Conservation (phyloP, 2,888 invertebrate species). For the Ptychoptera contaminata region DNA sequence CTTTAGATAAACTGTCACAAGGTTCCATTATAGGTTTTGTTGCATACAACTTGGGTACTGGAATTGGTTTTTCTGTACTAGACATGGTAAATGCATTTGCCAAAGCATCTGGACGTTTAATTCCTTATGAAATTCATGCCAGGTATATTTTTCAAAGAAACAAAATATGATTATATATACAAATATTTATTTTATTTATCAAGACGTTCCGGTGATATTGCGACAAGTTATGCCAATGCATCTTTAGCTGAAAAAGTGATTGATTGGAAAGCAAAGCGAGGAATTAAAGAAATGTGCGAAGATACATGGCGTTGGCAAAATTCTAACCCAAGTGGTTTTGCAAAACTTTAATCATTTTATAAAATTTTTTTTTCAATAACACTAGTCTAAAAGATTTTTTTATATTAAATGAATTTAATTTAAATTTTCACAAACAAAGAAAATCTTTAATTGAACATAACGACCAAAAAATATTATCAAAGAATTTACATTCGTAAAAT, state of each 20-base stretch:
- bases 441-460: too few species aligned
- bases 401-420: too few species aligned
- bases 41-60: conserved; percentile 71
- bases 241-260: conserved; percentile 57
- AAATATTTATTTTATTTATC: conserved; percentile 35
- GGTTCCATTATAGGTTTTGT: conserved; percentile 44
- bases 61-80: conserved; percentile 70
- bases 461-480: too few species aligned
- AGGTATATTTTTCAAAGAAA: background rate
- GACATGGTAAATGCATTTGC: conserved; percentile 71
- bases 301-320: conserved; percentile 85
- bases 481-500: too few species aligned
- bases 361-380: background rate
- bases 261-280: conserved; percentile 65
- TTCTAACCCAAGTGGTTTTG: conserved; percentile 60
- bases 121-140: conserved; percentile 4
- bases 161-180: background rate
- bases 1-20: conserved; percentile 51
- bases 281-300: conserved; percentile 66
- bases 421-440: too few species aligned
- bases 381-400: too few species aligned
- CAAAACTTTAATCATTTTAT: background rate
- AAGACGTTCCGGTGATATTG: conserved; percentile 72
- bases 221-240: conserved; percentile 71
- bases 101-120: conserved; percentile 18